Evolutionary conservation across 1,140 invertebrate genomes (phyloP).

Genomic region (Eueides isabella): DNA sequence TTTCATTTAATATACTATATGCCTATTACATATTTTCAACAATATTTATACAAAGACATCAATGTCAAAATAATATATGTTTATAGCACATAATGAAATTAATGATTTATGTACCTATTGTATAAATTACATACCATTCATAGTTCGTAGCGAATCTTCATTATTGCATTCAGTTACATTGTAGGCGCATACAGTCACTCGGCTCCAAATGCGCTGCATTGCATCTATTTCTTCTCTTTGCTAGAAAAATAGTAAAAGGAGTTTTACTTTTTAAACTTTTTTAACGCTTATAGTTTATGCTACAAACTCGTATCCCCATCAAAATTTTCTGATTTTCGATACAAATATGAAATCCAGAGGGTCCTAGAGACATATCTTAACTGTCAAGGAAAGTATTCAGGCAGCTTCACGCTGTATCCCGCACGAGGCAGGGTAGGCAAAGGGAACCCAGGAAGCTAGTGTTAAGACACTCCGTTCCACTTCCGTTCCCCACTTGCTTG

Average conservation of each 20-base stretch:
- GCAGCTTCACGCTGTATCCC: neutral
- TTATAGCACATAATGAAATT: too few relatives aligned
- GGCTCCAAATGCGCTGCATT: slow-evolving; percentile 75
- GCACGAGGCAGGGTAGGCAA: neutral
- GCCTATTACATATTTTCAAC: too few relatives aligned
- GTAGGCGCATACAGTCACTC: slow-evolving; percentile 66
- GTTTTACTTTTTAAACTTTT: neutral
- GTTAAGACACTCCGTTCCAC: neutral
- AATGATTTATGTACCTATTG: neutral
- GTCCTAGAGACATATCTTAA: too few relatives aligned
- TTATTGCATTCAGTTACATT: slow-evolving; percentile 56
- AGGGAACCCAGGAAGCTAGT: neutral
- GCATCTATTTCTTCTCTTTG: slow-evolving; percentile 73
- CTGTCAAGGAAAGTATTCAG: too few relatives aligned
- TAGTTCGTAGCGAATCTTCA: slow-evolving; percentile 59
- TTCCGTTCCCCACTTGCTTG: neutral
- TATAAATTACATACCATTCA: slow-evolving; percentile 60
- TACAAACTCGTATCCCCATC: too few relatives aligned
- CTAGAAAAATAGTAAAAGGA: slow-evolving; percentile 38
- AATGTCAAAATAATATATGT: too few relatives aligned
- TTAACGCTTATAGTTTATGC: neutral
- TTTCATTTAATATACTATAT: too few relatives aligned
- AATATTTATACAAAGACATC: too few relatives aligned
- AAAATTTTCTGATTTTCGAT: too few relatives aligned
- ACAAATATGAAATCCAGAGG: too few relatives aligned